A percentile compares a stretch with the other conserved stretches of the same genome.
Evolutionary conservation across 1,140 invertebrate species (phyloP).

Genomic region (Lepidotrigona ventralis): DNA sequence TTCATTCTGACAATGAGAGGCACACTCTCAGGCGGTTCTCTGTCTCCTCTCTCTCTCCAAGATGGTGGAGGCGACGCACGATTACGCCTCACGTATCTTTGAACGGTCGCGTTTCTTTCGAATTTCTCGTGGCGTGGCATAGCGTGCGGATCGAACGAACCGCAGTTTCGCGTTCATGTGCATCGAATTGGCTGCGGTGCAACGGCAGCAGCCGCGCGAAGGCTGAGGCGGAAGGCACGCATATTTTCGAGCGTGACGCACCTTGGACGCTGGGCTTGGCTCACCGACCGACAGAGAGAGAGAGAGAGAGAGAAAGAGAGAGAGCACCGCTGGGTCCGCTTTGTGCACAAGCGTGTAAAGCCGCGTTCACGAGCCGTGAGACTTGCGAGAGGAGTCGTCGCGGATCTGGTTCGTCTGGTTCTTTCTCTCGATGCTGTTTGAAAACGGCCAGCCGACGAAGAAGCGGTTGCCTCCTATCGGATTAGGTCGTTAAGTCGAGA

Average conservation of each 20-base stretch:
- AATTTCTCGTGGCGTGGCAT: neutral
- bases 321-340: constrained; percentile 42
- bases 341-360: constrained; percentile 47
- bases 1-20: too few species aligned
- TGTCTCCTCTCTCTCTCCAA: neutral
- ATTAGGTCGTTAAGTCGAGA: constrained; percentile 6
- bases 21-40: too few species aligned
- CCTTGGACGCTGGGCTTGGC: constrained; percentile 66
- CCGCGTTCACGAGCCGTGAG: constrained; percentile 8
- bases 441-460: neutral
- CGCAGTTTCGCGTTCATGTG: neutral
- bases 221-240: constrained; percentile 62
- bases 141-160: neutral
- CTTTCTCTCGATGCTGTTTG: neutral
- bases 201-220: constrained; percentile 10
- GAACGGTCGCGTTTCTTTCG: neutral
- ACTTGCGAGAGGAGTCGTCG: neutral
- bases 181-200: constrained; percentile 31
- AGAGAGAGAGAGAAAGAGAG: constrained; percentile 19
- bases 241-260: constrained; percentile 72
- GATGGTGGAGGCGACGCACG: too few species aligned
- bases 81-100: neutral
- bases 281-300: constrained; percentile 13
- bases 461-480: neutral
- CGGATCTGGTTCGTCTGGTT: constrained; percentile 13